A percentile compares a stretch with the other conserved stretches of the same genome.
These are phyloP conservation scores for Synchiropus splendidus DNA, from an alignment of 2,113 vertebrate genomes.

Conservation along the genomic window DNA sequence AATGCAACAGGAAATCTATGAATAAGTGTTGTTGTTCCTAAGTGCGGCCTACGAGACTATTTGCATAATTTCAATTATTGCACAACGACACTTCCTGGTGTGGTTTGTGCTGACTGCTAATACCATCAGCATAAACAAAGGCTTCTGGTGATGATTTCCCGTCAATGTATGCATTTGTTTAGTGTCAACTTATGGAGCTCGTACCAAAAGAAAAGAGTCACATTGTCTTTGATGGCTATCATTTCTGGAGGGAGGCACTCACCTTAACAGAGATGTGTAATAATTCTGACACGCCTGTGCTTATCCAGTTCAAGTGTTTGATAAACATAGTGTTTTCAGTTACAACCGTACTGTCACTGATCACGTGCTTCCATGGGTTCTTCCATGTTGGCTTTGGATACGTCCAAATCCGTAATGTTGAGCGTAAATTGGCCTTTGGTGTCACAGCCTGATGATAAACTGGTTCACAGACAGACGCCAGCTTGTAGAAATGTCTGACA, in stretches of 20 bases:
- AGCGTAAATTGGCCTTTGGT: too few relatives aligned
- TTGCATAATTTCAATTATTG: conserved; percentile 67
- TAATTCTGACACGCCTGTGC: too few relatives aligned
- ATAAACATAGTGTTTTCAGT: not conserved
- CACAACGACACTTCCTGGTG: conserved; percentile 58
- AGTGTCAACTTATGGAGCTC: too few relatives aligned
- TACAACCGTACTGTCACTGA: not conserved
- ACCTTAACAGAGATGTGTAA: too few relatives aligned
- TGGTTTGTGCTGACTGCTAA: conserved; percentile 63
- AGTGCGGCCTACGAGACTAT: conserved; percentile 45
- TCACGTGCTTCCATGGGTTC: not conserved
- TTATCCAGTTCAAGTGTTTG: not conserved
- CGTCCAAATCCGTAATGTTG: too few relatives aligned
- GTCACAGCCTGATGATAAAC: too few relatives aligned
- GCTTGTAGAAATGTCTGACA: too few relatives aligned
- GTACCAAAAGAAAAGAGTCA: too few relatives aligned
- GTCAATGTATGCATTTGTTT: conserved; percentile 24
- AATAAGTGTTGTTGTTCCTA: conserved; percentile 52
- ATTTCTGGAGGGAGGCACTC: too few relatives aligned
- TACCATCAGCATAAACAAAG: conserved; percentile 61
- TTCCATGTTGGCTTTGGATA: too few relatives aligned
- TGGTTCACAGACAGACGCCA: too few relatives aligned
- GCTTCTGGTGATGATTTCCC: conserved; percentile 35
- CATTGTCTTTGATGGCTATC: too few relatives aligned
- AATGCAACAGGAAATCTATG: conserved; percentile 50